Evolutionary conservation across 1,140 invertebrate genomes (phyloP), one percentile per base, ranked within the genome.

Genomic region (Venturia canescens): DNA sequence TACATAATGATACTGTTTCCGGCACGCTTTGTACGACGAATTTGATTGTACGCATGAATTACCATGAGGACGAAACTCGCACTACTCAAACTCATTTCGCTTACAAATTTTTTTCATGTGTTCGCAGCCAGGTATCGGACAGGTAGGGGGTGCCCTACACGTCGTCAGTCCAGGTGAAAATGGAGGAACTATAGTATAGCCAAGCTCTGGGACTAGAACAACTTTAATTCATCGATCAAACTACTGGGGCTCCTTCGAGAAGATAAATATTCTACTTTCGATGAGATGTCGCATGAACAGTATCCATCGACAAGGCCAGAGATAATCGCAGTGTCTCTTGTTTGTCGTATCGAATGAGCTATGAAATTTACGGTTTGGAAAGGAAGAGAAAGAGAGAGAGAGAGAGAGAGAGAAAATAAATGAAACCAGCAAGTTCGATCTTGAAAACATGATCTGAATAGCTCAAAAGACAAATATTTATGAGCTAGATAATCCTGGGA

Each of bases 111-210:
- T 29, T 77, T 78, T 31, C 23, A 26, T 84, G 50, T 44, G 60
- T 57, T 60, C 80, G 67, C 84, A 90, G 88, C 83, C 84, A 77
- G 87, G 89, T 70, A 86, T 87, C 66, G 87, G 86, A 83, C 88
- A 89, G 81, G 85, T 88, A 34, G 84, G 88, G 69, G 83, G 83
- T 78, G 85, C 88, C 72, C 84, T 89, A 5, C 88, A 89, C 70
- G 87, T 90, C 66, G 86, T 89, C 79, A 89, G 88, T 83, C 88
- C 88, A 53, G 86, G 84, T 29, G 88, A 90, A 84, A 86, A 86
- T 71, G 87, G 88, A 53, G 89, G 89, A 79, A 90, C 89, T 79
- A 89, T 90, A 85, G 89, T 90, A 86, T 90, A 90, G 87, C 88
- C 79, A 82, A 48, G 77, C 72, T 69, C 63, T 78, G 44, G 44